These are phyloP conservation scores for Acrobasis consociella DNA, from an alignment of 2,888 invertebrate species.

Conservation along the genomic window DNA sequence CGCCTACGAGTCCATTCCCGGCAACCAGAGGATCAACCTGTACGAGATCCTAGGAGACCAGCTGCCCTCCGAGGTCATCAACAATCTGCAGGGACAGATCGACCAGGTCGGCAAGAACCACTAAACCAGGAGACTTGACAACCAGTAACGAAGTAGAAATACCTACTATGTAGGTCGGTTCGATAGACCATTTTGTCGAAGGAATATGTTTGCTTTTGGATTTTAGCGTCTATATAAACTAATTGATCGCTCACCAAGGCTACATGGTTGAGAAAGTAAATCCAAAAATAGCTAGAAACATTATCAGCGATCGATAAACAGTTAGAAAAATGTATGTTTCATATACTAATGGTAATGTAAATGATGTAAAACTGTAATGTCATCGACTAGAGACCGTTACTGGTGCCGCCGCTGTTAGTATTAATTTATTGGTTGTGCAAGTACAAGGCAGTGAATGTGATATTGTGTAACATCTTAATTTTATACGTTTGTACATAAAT, in stretches of 20 bases:
- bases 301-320: too few species aligned
- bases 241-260: too few species aligned
- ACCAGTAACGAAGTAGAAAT: conserved; percentile 25
- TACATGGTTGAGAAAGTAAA: too few species aligned
- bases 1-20: conserved; percentile 93
- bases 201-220: too few species aligned
- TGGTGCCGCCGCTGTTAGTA: conserved; percentile 31
- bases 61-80: conserved; percentile 93
- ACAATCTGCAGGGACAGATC: conserved; percentile 92
- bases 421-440: conserved; percentile 76
- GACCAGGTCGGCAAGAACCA: conserved; percentile 89
- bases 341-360: neutral
- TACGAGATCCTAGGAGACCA: conserved; percentile 92
- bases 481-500: conserved; percentile 75
- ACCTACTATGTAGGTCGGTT: conserved; percentile 14
- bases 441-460: conserved; percentile 70
- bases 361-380: conserved; percentile 3
- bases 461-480: conserved; percentile 70
- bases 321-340: too few species aligned
- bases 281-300: neutral
- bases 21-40: conserved; percentile 92
- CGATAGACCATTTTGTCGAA: too few species aligned
- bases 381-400: conserved; percentile 17
- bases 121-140: conserved; percentile 36
- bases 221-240: too few species aligned